These are phyloP conservation scores for Manis pentadactyla DNA, from an alignment of 2,797 vertebrate species.

Conservation along the genomic window DNA sequence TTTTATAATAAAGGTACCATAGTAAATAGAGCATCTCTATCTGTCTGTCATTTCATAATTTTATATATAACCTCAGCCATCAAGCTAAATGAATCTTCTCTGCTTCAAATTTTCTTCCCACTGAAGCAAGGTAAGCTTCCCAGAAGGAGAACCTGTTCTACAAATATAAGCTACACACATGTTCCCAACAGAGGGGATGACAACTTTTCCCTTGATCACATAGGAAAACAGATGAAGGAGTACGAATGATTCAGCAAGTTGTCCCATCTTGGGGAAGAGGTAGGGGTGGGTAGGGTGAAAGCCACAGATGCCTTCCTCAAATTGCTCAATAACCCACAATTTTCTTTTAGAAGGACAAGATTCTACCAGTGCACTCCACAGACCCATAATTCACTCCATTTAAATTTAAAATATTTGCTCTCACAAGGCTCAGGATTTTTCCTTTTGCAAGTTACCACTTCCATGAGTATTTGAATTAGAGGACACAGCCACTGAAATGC, in stretches of 20 bases:
- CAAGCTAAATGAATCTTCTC: background rate
- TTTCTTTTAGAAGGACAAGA: slow-evolving; percentile 20
- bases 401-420: slow-evolving; percentile 25
- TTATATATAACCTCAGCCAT: background rate
- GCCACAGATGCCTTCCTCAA: slow-evolving; percentile 54
- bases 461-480: background rate
- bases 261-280: background rate
- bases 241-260: slow-evolving; percentile 69
- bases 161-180: background rate
- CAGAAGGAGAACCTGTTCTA: slow-evolving; percentile 10
- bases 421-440: background rate
- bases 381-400: background rate
- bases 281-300: background rate
- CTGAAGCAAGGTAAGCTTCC: background rate
- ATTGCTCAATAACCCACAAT: slow-evolving; percentile 61
- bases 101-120: background rate
- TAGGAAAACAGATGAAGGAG: background rate
- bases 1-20: background rate
- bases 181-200: background rate
- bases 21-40: background rate
- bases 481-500: background rate
- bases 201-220: background rate
- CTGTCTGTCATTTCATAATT: background rate
- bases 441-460: background rate
- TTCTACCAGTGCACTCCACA: background rate